phyloP scores from a whole-genome alignment of 2,888 invertebrate species.

The Patella caerulea region DNA sequence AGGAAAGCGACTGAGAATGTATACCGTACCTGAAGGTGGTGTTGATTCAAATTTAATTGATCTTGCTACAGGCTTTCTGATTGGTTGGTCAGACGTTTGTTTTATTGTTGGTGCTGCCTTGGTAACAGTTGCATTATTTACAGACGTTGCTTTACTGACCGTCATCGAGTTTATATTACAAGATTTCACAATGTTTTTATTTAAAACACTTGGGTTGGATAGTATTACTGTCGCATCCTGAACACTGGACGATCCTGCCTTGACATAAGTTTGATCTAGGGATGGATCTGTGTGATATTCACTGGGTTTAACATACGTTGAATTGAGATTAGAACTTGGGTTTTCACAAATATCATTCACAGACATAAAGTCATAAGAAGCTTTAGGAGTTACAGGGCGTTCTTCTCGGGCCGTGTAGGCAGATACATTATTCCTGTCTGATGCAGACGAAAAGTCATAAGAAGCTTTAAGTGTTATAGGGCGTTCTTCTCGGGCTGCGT shows the following conservation, averaged over 20 bases:
- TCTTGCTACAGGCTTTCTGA: constrained; percentile 18
- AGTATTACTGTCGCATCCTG: not conserved
- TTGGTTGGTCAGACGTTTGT: not conserved
- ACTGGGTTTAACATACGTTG: not conserved
- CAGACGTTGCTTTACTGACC: not conserved
- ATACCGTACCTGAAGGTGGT: not conserved
- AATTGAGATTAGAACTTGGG: not conserved
- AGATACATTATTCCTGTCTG: not conserved
- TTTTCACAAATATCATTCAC: not conserved
- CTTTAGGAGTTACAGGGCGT: not conserved
- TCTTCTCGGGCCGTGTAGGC: not conserved
- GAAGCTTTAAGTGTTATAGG: not conserved
- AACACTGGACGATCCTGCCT: not conserved
- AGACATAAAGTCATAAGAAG: not conserved
- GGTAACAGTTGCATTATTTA: constrained; percentile 6
- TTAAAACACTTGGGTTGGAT: not conserved
- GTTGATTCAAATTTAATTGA: constrained; percentile 26
- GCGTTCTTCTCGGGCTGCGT: not conserved
- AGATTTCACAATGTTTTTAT: not conserved
- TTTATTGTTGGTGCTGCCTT: not conserved
- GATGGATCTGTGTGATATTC: not conserved
- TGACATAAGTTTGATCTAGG: not conserved
- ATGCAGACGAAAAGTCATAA: not conserved
- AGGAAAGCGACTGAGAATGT: not conserved
- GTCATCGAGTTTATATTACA: not conserved